These are phyloP conservation scores for Caradrina clavipalpis DNA, from an alignment of 2,888 invertebrate genomes.

Conservation along the genomic window DNA sequence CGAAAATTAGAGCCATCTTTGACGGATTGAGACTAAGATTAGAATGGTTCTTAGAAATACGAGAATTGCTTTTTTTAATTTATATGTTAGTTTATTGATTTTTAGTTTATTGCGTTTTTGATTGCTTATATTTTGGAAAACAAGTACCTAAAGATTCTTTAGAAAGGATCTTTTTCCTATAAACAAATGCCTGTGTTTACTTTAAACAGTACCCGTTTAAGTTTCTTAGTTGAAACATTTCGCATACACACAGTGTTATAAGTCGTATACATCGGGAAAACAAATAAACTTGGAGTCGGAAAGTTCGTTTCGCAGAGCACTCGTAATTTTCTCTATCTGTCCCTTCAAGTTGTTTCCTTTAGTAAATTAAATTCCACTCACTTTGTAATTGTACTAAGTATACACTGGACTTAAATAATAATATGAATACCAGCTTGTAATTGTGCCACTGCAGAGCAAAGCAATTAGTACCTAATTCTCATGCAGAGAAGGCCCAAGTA, in stretches of 20 bases:
- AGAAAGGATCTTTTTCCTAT: background rate
- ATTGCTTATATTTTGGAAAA: background rate
- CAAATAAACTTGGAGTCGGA: conserved; percentile 67
- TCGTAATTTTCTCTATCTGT: conserved; percentile 67
- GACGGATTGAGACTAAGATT: no score
- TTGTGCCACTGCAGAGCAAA: no score
- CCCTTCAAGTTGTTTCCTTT: conserved; percentile 59
- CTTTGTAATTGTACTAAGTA: conserved; percentile 27
- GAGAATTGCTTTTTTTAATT: no score
- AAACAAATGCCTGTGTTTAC: conserved; percentile 34
- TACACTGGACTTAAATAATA: background rate
- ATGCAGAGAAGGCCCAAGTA: no score
- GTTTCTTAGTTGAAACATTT: conserved; percentile 38
- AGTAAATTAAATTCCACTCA: conserved; percentile 59
- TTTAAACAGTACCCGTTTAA: conserved; percentile 38
- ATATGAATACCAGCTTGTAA: no score
- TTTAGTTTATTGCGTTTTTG: no score
- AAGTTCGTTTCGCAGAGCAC: conserved; percentile 62
- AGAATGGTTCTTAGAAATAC: no score
- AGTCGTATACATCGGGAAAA: conserved; percentile 56
- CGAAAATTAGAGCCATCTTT: no score
- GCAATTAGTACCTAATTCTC: no score
- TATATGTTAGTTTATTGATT: no score
- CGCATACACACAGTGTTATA: conserved; percentile 38
- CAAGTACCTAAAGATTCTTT: background rate